These are phyloP conservation scores for Pandion haliaetus DNA, from an alignment of 2,113 vertebrate species.

Conservation along the genomic window DNA sequence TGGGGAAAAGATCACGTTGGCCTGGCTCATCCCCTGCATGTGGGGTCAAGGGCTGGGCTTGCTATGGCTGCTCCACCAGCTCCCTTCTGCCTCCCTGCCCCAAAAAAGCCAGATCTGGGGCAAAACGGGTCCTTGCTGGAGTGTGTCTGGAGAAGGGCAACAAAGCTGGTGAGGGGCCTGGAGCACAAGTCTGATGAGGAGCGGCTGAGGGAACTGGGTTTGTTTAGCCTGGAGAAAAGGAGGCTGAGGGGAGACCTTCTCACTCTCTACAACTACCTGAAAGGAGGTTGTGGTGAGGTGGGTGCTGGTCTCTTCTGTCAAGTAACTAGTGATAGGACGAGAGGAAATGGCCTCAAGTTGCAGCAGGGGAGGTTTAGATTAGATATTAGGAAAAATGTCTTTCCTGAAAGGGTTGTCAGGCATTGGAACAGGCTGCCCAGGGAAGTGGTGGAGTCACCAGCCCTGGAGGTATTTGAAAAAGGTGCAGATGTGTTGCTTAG, in stretches of 20 bases:
- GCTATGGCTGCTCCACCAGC: neutral
- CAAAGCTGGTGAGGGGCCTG: neutral
- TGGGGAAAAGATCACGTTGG: neutral
- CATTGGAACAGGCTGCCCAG: neutral
- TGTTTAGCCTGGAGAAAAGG: neutral
- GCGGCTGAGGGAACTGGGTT: neutral
- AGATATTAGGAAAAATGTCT: neutral
- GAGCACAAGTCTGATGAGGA: neutral
- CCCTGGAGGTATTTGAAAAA: neutral
- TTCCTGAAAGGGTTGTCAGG: neutral
- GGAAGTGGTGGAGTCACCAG: neutral
- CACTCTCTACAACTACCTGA: neutral
- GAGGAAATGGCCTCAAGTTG: neutral
- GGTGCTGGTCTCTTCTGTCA: neutral
- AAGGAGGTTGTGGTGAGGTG: neutral
- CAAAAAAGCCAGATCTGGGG: neutral
- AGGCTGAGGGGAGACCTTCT: neutral
- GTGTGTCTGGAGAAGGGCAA: neutral
- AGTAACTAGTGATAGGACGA: neutral
- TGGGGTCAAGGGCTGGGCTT: neutral
- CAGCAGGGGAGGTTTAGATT: neutral
- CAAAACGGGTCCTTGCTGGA: neutral
- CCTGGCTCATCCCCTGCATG: neutral
- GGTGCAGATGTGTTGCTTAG: neutral
- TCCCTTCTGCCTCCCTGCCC: neutral